A percentile compares a stretch with the other conserved stretches of the same genome.
Evolutionary conservation across 2,888 invertebrate genomes (phyloP).

Genomic region (Gastracanthus pulcherrimus): DNA sequence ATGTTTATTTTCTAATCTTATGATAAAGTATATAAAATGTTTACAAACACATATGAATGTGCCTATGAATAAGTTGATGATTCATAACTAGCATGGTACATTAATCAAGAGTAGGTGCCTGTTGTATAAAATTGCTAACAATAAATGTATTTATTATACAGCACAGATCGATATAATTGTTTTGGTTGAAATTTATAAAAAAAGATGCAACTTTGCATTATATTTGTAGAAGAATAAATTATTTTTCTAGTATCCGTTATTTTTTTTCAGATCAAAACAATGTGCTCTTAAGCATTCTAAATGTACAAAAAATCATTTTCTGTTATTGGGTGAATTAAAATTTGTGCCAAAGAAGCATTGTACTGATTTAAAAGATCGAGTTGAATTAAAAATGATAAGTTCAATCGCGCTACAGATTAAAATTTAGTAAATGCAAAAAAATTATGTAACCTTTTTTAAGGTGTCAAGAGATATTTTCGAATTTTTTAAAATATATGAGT

Average conservation of each 20-base stretch:
- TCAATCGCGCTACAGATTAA: not conserved
- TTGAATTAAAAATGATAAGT: not conserved
- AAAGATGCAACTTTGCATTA: not conserved
- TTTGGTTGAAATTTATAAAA: slow-evolving; percentile 1
- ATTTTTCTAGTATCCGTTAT: slow-evolving; percentile 31
- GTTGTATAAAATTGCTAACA: slow-evolving; percentile 16
- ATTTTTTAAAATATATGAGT: not conserved
- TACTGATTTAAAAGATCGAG: not conserved
- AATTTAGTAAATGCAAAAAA: no score
- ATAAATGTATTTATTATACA: slow-evolving; percentile 22
- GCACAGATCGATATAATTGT: slow-evolving; percentile 10
- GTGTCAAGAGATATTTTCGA: not conserved
- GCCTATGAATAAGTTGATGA: slow-evolving; percentile 17
- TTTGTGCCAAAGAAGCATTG: slow-evolving; percentile 6
- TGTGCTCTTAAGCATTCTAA: slow-evolving; percentile 19
- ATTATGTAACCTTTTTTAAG: no score
- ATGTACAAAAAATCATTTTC: not conserved
- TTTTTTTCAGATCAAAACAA: slow-evolving; percentile 18
- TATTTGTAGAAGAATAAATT: slow-evolving; percentile 1
- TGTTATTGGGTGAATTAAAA: not conserved
- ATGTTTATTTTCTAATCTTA: slow-evolving; percentile 11
- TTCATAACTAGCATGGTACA: not conserved
- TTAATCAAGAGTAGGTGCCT: slow-evolving; percentile 24
- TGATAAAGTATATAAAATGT: not conserved
- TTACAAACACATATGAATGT: slow-evolving; percentile 4